phyloP scores from a whole-genome alignment of 2,797 vertebrate species.

The Glossophaga mutica region DNA sequence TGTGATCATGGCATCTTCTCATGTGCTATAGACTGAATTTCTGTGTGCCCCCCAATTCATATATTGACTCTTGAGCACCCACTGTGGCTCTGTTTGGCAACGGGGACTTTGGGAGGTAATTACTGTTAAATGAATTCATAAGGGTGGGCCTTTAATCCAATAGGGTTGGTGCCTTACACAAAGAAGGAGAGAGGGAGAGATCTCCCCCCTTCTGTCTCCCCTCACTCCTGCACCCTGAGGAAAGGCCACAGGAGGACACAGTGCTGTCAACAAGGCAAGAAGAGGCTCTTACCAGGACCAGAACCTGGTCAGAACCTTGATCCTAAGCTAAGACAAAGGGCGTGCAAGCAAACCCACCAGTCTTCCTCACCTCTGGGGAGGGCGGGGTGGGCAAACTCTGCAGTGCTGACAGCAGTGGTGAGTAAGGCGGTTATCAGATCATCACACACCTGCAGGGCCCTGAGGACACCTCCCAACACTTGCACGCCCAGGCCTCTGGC shows the following conservation, averaged over 20 bases:
- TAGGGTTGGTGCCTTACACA: not conserved
- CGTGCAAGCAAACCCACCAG: too few species aligned
- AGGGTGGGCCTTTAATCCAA: not conserved
- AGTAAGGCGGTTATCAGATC: rapidly evolving
- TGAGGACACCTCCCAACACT: not conserved
- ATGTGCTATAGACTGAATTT: not conserved
- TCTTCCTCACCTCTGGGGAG: rapidly evolving
- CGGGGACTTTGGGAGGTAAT: too few species aligned
- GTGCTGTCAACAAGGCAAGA: not conserved
- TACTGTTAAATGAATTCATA: not conserved
- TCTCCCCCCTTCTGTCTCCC: not conserved
- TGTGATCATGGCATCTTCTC: too few species aligned
- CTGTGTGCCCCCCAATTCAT: rapidly evolving
- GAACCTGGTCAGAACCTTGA: not conserved
- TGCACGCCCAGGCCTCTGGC: not conserved
- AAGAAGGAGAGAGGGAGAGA: too few species aligned
- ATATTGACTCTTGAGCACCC: not conserved
- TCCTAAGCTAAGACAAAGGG: not conserved
- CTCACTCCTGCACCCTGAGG: not conserved
- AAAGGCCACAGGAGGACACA: not conserved
- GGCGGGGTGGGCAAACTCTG: not conserved
- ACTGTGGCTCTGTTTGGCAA: not conserved
- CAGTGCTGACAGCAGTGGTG: not conserved
- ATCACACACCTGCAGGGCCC: not conserved
- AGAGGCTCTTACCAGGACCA: not conserved